Evolutionary conservation across 2,888 invertebrate genomes (phyloP), one percentile per base, ranked within the genome.

Genomic region (Nomada flava): DNA sequence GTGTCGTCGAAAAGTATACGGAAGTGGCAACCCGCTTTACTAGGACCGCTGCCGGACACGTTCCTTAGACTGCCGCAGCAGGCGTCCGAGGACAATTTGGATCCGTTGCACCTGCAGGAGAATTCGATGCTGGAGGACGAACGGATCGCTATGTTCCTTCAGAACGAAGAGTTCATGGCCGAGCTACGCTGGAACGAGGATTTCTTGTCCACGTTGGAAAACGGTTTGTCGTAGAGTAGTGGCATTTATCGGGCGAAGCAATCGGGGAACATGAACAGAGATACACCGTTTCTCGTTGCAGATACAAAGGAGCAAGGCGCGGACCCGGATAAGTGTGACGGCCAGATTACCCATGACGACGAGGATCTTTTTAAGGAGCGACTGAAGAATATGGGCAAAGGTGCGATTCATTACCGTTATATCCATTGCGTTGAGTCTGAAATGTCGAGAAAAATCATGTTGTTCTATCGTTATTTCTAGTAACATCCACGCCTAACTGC

Each of bases 161-260:
- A 98, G 93, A 98, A 98, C 91, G 97, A 98, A 91, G 98, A 98
- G 93, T 98, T 98, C 89, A 96, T 98, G 96, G 96, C 97, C 62
- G 97, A 98, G 91, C 94, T 98, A 52, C 95, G 97, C 77, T 96
- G 97, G 95, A 97, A 98, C 93, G 96, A 97, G 92, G 98, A 98
- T 90, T 98, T 98, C 91, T 96, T 98, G 95, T 96, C 96, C 36
- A 97, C 97, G 0, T 94, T 98, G 65, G 97, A 98, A 91, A 96
- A 96, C 91, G 98, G 97, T 95, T 95, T 95, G 26, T 20, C 18
- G 15, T 18, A 63, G 11, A 57, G 23, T 20, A 23, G 10, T 11
- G 11, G 20, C 7, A 4, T 13, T 23, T 13, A 23, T 57, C 10
- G 11, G 0, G 26, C 2, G 2, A 23, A 15, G 13, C 2, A 2